Evolutionary conservation across 2,113 vertebrate genomes (phyloP).

Genomic region (Laticauda colubrina): DNA sequence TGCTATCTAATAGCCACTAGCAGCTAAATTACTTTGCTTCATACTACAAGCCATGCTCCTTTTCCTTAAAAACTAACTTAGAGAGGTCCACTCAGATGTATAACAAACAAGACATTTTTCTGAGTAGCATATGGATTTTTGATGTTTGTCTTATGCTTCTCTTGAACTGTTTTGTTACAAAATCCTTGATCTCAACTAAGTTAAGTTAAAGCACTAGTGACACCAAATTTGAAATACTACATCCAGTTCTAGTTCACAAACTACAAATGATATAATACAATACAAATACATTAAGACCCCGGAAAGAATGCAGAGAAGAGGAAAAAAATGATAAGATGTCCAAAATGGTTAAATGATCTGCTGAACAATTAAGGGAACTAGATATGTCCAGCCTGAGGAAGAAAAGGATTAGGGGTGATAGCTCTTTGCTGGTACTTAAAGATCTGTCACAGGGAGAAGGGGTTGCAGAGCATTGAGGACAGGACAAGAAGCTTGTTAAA

Average conservation of each 20-base stretch:
- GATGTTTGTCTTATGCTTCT: neutral
- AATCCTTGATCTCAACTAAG: neutral
- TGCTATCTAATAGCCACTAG: neutral
- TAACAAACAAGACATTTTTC: neutral
- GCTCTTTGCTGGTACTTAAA: no score
- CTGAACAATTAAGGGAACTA: neutral
- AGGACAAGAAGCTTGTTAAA: no score
- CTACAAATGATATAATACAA: neutral
- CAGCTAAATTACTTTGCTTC: neutral
- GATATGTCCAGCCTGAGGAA: neutral
- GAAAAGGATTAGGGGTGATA: no score
- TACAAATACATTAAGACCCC: neutral
- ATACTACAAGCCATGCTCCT: neutral
- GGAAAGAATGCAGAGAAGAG: neutral
- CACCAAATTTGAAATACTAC: neutral
- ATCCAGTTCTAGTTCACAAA: neutral
- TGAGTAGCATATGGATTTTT: neutral
- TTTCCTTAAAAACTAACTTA: neutral
- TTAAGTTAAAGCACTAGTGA: neutral
- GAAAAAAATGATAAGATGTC: neutral
- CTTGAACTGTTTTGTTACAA: neutral
- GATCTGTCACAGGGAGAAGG: no score
- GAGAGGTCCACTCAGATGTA: neutral
- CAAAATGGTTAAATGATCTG: neutral
- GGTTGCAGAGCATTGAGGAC: no score